These are phyloP conservation scores for Meiosimyza platycephala DNA, from an alignment of 2,888 invertebrate species.

Conservation along the genomic window DNA sequence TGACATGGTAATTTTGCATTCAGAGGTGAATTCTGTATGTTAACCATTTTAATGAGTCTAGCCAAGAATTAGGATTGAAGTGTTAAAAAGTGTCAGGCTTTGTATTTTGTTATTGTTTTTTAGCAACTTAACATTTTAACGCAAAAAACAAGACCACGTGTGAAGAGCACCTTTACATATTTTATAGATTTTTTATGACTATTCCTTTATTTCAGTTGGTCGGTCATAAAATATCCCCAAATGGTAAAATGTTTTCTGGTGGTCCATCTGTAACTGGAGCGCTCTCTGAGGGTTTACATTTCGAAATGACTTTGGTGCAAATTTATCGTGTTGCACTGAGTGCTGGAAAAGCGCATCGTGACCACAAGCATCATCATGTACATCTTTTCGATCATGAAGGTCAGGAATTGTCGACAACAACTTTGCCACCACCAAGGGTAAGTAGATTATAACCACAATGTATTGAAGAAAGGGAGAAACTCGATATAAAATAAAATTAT, in stretches of 20 bases:
- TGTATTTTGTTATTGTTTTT: too few species aligned
- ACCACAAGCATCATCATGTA: conserved; percentile 88
- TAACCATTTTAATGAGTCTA: too few species aligned
- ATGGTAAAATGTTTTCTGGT: conserved; percentile 80
- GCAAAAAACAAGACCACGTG: too few species aligned
- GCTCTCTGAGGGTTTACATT: conserved; percentile 63
- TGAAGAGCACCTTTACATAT: background rate
- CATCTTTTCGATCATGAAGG: conserved; percentile 84
- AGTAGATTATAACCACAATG: conserved; percentile 34
- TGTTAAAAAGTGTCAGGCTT: too few species aligned
- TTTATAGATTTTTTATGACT: background rate
- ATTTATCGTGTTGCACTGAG: conserved; percentile 84
- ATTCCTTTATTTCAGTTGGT: conserved; percentile 72
- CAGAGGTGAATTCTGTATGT: too few species aligned
- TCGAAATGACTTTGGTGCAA: conserved; percentile 83
- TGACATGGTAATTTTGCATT: too few species aligned
- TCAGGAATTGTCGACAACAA: conserved; percentile 72
- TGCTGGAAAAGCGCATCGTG: conserved; percentile 87
- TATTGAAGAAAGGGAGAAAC: background rate
- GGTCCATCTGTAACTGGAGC: conserved; percentile 64
- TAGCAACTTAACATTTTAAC: too few species aligned
- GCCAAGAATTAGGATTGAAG: too few species aligned
- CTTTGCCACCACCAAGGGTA: conserved; percentile 68
- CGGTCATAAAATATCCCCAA: conserved; percentile 80
- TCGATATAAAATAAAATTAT: background rate